Evolutionary conservation across 2,888 invertebrate species (phyloP).

Genomic region (Helleia helle): DNA sequence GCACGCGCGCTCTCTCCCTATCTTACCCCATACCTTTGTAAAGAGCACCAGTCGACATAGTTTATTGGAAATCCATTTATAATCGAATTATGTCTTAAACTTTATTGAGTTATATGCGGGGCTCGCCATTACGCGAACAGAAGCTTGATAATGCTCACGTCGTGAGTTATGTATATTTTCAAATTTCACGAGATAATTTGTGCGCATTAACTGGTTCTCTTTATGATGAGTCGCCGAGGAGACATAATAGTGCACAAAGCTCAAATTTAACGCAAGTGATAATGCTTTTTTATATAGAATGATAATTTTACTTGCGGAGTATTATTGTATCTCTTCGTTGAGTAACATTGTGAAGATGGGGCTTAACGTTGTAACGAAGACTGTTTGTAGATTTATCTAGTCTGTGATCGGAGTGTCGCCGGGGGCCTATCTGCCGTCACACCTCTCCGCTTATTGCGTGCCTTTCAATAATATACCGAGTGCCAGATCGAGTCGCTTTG

Average conservation of each 20-base stretch:
- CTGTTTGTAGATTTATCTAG: constrained; percentile 69
- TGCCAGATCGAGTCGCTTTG: constrained; percentile 39
- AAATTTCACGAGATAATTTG: not conserved
- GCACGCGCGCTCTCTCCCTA: constrained; percentile 7
- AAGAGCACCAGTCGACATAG: not conserved
- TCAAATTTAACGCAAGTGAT: constrained; percentile 10
- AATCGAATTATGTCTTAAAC: not conserved
- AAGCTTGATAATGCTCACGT: too few species aligned
- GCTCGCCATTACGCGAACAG: too few species aligned
- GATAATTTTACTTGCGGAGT: constrained; percentile 18
- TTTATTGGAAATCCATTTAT: constrained; percentile 2
- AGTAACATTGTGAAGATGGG: constrained; percentile 44
- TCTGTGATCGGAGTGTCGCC: constrained; percentile 72
- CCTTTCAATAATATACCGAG: constrained; percentile 65
- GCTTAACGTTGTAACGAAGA: constrained; percentile 58
- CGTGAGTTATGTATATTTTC: too few species aligned
- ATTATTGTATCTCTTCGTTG: constrained; percentile 35
- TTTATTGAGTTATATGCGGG: not conserved
- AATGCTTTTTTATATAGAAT: constrained; percentile 1
- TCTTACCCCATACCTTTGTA: not conserved
- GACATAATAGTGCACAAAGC: constrained; percentile 14
- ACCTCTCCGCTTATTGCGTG: constrained; percentile 71
- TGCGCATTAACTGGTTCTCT: constrained; percentile 15
- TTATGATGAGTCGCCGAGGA: constrained; percentile 14
- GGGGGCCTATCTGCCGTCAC: constrained; percentile 66